Evolutionary conservation across 2,888 invertebrate genomes (phyloP).

Genomic region (Andricus quercusramuli): DNA sequence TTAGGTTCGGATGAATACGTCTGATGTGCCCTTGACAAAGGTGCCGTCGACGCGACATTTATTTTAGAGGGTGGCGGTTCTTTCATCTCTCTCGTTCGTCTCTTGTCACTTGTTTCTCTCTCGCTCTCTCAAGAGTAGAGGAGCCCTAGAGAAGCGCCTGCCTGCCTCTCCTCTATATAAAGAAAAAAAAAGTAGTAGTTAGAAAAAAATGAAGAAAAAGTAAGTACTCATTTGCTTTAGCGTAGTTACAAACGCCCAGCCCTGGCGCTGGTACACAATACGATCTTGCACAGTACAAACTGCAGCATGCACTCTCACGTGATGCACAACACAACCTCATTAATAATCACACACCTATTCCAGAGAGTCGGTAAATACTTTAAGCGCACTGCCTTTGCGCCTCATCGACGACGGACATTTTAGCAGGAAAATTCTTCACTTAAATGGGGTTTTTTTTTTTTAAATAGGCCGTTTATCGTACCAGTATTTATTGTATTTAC

Average conservation of each 20-base stretch:
- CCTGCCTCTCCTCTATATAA: neutral
- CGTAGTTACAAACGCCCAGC: neutral
- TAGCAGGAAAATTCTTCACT: neutral
- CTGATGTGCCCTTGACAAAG: neutral
- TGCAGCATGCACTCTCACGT: neutral
- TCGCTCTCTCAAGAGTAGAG: neutral
- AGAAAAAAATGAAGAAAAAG: no score
- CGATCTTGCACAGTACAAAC: neutral
- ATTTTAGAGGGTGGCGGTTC: neutral
- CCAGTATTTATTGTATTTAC: slow-evolving; percentile 28
- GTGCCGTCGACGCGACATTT: neutral
- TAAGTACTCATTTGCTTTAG: neutral
- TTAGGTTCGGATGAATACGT: neutral
- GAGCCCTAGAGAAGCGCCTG: neutral
- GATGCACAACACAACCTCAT: neutral
- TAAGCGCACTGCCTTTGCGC: no score
- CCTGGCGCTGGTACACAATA: neutral
- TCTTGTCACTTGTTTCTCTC: neutral
- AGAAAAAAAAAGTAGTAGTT: no score
- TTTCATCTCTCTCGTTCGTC: neutral
- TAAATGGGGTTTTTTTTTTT: neutral
- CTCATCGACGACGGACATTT: neutral
- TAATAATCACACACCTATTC: neutral
- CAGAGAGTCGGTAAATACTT: neutral
- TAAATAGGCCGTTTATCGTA: neutral